Evolutionary conservation across 1,140 invertebrate species (phyloP).

Genomic region (Trachelipus rathkii): DNA sequence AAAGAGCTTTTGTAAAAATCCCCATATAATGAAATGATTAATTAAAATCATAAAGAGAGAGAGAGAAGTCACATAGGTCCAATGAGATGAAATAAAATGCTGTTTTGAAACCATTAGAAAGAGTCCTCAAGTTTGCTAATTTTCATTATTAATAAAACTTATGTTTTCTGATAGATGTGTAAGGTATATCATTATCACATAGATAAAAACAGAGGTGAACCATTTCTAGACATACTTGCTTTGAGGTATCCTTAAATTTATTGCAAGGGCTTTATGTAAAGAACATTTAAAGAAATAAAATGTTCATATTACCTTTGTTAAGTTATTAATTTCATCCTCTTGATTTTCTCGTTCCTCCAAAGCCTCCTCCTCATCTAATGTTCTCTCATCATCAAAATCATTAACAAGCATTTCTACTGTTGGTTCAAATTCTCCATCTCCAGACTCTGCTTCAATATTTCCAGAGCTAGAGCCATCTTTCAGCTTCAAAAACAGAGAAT

Average conservation of each 20-base stretch:
- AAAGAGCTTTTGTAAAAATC: too few species aligned
- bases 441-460: slow-evolving; percentile 33
- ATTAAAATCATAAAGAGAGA: too few species aligned
- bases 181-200: too few species aligned
- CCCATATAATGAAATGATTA: too few species aligned
- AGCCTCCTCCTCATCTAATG: slow-evolving; percentile 92
- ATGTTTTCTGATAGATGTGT: too few species aligned
- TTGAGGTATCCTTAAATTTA: not conserved
- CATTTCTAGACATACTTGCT: too few species aligned
- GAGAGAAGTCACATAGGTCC: too few species aligned
- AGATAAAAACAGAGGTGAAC: too few species aligned
- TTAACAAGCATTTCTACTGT: slow-evolving; percentile 86
- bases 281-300: not conserved
- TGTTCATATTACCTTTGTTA: slow-evolving; percentile 66
- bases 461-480: not conserved
- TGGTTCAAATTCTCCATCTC: slow-evolving; percentile 64
- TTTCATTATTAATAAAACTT: too few species aligned
- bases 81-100: too few species aligned
- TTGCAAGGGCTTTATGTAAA: not conserved
- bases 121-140: too few species aligned
- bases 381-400: slow-evolving; percentile 94
- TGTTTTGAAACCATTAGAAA: too few species aligned
- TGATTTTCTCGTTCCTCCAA: slow-evolving; percentile 69
- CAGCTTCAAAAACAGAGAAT: not conserved
- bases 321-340: slow-evolving; percentile 57